phyloP scores from a whole-genome alignment of 2,113 vertebrate species.

The Etia nguti region DNA sequence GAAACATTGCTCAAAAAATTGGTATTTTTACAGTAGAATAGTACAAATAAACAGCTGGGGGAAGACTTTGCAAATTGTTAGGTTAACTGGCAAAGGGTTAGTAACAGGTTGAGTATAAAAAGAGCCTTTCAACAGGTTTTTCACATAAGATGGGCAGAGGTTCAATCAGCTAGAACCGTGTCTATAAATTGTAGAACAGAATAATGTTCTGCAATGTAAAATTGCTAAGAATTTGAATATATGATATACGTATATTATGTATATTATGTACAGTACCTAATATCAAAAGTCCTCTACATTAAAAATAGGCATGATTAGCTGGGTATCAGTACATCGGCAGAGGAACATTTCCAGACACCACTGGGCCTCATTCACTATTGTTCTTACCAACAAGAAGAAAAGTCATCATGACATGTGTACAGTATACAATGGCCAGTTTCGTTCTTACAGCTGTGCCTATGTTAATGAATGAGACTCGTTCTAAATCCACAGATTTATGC shows the following conservation, averaged over 20 bases:
- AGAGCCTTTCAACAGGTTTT: no score
- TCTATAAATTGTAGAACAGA: background rate
- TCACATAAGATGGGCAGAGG: background rate
- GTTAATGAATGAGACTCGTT: accelerated
- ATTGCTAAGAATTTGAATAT: background rate
- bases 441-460: background rate
- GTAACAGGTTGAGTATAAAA: background rate
- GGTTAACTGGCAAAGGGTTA: accelerated
- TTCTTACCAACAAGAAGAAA: background rate
- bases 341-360: background rate
- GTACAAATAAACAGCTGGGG: accelerated
- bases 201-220: background rate
- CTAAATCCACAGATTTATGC: accelerated
- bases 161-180: accelerated
- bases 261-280: background rate
- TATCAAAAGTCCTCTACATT: background rate
- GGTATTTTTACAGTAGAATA: accelerated
- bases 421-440: background rate
- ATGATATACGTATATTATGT: background rate
- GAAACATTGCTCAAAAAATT: accelerated
- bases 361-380: background rate
- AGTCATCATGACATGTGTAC: accelerated
- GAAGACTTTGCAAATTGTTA: accelerated
- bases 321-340: accelerated
- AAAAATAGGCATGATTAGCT: background rate